Percentiles rank a stretch among this genome's conserved stretches.
Conservation (phyloP, 1,140 invertebrate species). For the Drosophila teissieri region DNA sequence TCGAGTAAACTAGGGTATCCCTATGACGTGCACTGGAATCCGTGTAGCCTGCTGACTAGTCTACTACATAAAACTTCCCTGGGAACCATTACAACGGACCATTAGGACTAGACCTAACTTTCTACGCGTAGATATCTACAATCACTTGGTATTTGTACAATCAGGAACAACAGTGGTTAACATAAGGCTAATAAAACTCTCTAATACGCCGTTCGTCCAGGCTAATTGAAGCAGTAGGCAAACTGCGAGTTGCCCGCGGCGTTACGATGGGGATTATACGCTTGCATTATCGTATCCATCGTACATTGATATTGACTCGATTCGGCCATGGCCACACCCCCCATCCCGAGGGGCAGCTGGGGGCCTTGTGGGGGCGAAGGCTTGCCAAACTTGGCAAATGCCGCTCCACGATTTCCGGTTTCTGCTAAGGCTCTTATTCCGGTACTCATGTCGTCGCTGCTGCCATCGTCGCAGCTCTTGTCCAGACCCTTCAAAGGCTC, state of each 20-base stretch:
- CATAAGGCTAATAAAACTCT: slow-evolving; percentile 41
- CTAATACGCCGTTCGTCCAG: slow-evolving; percentile 7
- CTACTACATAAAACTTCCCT: slow-evolving; percentile 20
- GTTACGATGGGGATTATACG: slow-evolving; percentile 82
- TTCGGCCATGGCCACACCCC: slow-evolving; percentile 50
- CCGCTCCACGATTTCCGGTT: slow-evolving; percentile 31
- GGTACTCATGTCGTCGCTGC: slow-evolving; percentile 51
- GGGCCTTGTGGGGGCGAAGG: slow-evolving; percentile 35
- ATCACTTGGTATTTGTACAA: slow-evolving; percentile 75
- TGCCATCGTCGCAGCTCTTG: slow-evolving; percentile 69
- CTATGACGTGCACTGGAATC: slow-evolving; percentile 42
- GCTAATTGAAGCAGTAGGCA: slow-evolving; percentile 74
- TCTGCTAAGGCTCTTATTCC: slow-evolving; percentile 49
- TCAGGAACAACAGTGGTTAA: slow-evolving; percentile 62
- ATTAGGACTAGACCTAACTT: slow-evolving; percentile 49
- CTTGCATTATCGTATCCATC: slow-evolving; percentile 84
- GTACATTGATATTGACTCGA: slow-evolving; percentile 74
- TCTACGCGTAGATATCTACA: slow-evolving; percentile 66
- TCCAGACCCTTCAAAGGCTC: slow-evolving; percentile 66
- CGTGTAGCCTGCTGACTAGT: slow-evolving; percentile 16
- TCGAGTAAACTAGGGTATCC: not conserved
- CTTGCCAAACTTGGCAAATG: slow-evolving; percentile 69
- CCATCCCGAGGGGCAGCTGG: slow-evolving; percentile 25
- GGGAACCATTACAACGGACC: slow-evolving; percentile 42
- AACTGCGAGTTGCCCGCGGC: slow-evolving; percentile 66